These are phyloP conservation scores for Hymenochirus boettgeri DNA, from an alignment of 2,113 vertebrate species.

Conservation along the genomic window DNA sequence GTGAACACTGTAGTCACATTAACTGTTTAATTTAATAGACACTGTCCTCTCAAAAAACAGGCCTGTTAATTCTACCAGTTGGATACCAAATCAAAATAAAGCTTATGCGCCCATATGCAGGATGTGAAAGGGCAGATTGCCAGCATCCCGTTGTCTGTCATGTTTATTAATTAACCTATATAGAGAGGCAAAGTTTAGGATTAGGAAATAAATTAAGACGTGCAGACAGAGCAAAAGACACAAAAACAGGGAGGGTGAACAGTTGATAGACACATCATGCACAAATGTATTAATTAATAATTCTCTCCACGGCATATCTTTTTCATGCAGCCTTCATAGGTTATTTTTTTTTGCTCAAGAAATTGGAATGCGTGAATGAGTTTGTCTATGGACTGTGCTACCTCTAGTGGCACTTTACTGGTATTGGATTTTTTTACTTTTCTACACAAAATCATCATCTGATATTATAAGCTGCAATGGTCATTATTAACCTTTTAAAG, in stretches of 20 bases:
- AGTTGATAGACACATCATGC: slow-evolving; percentile 9
- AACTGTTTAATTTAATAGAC: slow-evolving; percentile 68
- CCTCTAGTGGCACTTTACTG: slow-evolving; percentile 19
- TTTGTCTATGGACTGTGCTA: slow-evolving; percentile 47
- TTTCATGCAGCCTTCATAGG: not conserved
- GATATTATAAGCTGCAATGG: too few species aligned
- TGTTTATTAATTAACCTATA: slow-evolving; percentile 59
- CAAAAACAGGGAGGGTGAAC: slow-evolving; percentile 4
- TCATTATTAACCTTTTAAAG: too few species aligned
- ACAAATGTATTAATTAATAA: slow-evolving; percentile 29
- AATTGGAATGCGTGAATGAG: rapidly evolving
- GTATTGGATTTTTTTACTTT: slow-evolving; percentile 16
- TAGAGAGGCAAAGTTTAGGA: slow-evolving; percentile 40
- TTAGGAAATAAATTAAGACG: slow-evolving; percentile 32
- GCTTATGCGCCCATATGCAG: slow-evolving; percentile 54
- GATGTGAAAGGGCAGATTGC: slow-evolving; percentile 48
- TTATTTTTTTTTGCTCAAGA: not conserved
- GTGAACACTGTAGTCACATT: slow-evolving; percentile 58
- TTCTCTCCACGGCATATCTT: not conserved
- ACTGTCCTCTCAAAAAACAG: slow-evolving; percentile 41
- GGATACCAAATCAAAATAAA: slow-evolving; percentile 66
- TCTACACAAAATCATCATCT: too few species aligned
- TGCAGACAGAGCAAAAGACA: slow-evolving; percentile 16
- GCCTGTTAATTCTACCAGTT: slow-evolving; percentile 55
- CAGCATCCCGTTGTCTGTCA: slow-evolving; percentile 48